Conservation (phyloP, 92 coral and sea anemone species). For the Blastomussa wellsi region DNA sequence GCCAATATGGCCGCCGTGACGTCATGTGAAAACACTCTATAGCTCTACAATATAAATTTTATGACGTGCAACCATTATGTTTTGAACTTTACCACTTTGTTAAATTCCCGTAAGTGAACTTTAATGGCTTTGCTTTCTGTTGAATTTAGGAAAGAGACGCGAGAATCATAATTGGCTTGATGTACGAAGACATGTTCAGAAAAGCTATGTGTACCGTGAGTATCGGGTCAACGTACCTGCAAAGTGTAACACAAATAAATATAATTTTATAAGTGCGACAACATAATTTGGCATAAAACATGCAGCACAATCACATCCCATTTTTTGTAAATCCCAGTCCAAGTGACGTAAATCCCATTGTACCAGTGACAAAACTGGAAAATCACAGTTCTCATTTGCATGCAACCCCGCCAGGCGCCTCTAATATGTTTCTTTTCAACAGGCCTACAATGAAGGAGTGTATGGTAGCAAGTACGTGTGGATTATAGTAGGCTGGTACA, state of each 20-base stretch:
- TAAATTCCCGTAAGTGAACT: background rate
- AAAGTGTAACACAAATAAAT: background rate
- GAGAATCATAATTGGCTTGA: slow-evolving; percentile 73
- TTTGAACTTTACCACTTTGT: background rate
- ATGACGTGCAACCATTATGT: background rate
- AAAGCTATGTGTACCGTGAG: slow-evolving; percentile 79
- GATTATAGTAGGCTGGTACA: slow-evolving; percentile 85
- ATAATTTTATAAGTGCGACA: too few relatives aligned
- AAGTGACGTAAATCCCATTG: too few relatives aligned
- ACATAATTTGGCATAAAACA: too few relatives aligned
- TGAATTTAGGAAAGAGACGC: slow-evolving; percentile 65
- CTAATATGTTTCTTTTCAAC: background rate
- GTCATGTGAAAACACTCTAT: too few relatives aligned
- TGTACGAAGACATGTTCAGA: slow-evolving; percentile 86
- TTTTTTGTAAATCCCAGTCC: too few relatives aligned
- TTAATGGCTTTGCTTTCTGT: background rate
- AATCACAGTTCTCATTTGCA: too few relatives aligned
- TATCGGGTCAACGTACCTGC: background rate
- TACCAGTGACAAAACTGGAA: too few relatives aligned
- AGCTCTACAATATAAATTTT: background rate
- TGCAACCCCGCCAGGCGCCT: too few relatives aligned
- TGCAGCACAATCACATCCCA: too few relatives aligned
- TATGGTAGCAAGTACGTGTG: slow-evolving; percentile 81
- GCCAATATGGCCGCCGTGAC: too few relatives aligned
- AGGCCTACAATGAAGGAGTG: slow-evolving; percentile 70